These are phyloP conservation scores for Leguminivora glycinivorella DNA, from an alignment of 1,140 invertebrate genomes.

Conservation along the genomic window DNA sequence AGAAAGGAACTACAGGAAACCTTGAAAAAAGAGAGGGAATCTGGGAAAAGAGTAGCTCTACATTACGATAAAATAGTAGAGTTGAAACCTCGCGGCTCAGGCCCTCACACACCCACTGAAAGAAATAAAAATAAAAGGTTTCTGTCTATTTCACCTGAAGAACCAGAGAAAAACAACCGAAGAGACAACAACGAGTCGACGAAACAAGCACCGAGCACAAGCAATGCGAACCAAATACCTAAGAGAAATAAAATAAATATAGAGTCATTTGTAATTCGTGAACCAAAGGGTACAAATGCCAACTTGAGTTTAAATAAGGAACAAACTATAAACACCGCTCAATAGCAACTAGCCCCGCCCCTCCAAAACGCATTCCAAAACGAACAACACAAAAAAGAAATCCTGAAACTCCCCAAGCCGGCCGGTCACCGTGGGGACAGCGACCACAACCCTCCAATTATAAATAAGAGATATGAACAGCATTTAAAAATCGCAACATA, in stretches of 20 bases:
- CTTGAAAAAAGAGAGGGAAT: neutral
- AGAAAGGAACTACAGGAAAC: neutral
- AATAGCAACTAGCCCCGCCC: neutral
- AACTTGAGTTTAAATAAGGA: neutral
- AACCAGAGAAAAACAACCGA: neutral
- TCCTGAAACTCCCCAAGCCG: neutral
- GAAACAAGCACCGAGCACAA: neutral
- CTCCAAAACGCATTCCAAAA: neutral
- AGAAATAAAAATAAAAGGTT: neutral
- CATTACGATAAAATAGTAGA: neutral
- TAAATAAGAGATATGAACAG: no score
- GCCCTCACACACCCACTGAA: neutral
- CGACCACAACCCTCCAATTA: slow-evolving; percentile 7
- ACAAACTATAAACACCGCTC: neutral
- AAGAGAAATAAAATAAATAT: neutral
- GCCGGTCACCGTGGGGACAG: neutral
- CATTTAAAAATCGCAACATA: no score
- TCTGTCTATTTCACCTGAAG: neutral
- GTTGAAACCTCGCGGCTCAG: neutral
- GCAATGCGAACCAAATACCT: neutral
- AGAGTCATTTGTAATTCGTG: neutral
- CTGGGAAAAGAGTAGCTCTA: neutral
- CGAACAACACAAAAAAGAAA: neutral
- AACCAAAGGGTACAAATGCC: neutral
- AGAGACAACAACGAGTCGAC: neutral